Conservation (phyloP, 2,797 vertebrate species). For the Lagodon rhomboides region DNA sequence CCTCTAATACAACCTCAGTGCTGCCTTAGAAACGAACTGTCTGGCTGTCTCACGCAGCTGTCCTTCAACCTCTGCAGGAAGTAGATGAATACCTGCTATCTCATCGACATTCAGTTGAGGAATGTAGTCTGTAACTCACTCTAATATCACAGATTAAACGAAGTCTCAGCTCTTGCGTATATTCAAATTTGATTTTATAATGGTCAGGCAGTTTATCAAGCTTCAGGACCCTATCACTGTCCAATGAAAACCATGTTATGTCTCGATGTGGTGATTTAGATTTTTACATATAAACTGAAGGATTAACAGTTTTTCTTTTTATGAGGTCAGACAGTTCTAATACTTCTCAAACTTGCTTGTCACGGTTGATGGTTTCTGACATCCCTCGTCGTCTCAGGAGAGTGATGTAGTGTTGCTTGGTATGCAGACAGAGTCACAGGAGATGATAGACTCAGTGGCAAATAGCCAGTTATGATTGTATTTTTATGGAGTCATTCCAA, state of each 20-base stretch:
- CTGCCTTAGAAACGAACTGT: neutral
- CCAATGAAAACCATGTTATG: too few species aligned
- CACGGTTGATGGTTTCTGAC: neutral
- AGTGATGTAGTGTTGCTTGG: neutral
- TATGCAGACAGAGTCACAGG: neutral
- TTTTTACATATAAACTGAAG: neutral
- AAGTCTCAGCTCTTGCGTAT: neutral
- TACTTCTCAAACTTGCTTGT: neutral
- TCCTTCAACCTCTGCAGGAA: slow-evolving; percentile 18
- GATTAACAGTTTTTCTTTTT: neutral
- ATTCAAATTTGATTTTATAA: neutral
- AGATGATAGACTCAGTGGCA: neutral
- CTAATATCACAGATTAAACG: neutral
- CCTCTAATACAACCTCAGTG: neutral
- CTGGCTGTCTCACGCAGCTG: neutral
- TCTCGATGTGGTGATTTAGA: neutral
- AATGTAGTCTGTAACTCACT: neutral
- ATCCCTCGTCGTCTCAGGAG: neutral
- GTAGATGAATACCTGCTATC: neutral
- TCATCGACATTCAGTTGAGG: neutral
- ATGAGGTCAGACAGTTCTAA: neutral
- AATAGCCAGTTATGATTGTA: neutral
- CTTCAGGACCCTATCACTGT: too few species aligned
- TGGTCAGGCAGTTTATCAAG: neutral
- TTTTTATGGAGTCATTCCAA: slow-evolving; percentile 3